A percentile compares a stretch with the other conserved stretches of the same genome.
phyloP scores from a whole-genome alignment of 2,113 vertebrate genomes.

The Nothocercus julius region DNA sequence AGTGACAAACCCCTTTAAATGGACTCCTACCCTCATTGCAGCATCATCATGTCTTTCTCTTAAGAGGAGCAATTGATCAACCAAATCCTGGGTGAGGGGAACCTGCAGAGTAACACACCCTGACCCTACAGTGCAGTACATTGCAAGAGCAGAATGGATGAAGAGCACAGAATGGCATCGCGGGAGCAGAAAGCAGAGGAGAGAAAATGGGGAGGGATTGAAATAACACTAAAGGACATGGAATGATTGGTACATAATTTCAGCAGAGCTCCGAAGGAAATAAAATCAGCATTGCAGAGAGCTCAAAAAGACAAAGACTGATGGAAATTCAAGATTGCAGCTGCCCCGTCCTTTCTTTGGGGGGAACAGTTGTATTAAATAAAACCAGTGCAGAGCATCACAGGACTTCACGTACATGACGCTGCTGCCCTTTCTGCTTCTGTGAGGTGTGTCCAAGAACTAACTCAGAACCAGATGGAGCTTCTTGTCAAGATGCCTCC shows the following conservation, averaged over 20 bases:
- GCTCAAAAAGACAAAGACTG: conserved; percentile 4
- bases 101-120: conserved; percentile 52
- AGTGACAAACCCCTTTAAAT: conserved; percentile 97
- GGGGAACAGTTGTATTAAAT: not conserved
- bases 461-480: not conserved
- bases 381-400: not conserved
- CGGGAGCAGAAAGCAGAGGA: conserved; percentile 40
- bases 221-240: not conserved
- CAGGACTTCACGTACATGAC: not conserved
- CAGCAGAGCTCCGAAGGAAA: not conserved
- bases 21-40: conserved; percentile 40
- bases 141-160: not conserved
- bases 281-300: not conserved
- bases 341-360: conserved; percentile 20
- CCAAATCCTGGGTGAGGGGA: conserved; percentile 60
- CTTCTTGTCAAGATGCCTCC: conserved; percentile 10
- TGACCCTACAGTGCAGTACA: conserved; percentile 27
- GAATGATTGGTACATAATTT: not conserved
- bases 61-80: conserved; percentile 53
- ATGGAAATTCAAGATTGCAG: not conserved
- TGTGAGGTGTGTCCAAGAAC: not conserved
- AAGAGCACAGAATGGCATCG: conserved; percentile 20
- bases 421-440: not conserved
- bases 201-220: conserved; percentile 22
- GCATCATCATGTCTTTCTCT: conserved; percentile 49